A percentile compares a stretch with the other conserved stretches of the same genome.
phyloP scores from a whole-genome alignment of 2,113 vertebrate species.

The Acrocephalus arundinaceus region DNA sequence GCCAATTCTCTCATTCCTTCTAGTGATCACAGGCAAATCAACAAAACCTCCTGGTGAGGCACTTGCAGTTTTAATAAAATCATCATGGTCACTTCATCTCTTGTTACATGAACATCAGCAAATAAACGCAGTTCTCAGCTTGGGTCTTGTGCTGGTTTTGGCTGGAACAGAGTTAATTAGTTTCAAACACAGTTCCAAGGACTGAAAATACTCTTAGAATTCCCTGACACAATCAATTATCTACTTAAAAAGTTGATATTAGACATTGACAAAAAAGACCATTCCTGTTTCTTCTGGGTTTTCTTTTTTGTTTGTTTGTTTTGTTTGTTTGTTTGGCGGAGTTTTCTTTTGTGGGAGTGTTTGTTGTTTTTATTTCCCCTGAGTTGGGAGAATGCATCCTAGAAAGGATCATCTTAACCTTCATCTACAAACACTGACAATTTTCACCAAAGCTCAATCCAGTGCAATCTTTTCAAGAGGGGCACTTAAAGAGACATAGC shows the following conservation, averaged over 20 bases:
- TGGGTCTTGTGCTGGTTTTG: not conserved
- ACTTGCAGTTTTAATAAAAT: slow-evolving; percentile 2
- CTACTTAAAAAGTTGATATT: not conserved
- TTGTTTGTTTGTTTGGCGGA: not conserved
- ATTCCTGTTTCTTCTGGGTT: not conserved
- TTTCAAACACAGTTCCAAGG: not conserved
- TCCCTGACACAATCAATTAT: not conserved
- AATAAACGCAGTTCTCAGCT: not conserved
- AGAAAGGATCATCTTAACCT: not conserved
- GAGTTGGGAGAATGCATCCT: not conserved
- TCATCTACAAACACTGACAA: not conserved
- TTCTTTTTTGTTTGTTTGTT: not conserved
- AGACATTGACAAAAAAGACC: not conserved
- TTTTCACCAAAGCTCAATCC: not conserved
- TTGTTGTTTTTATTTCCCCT: not conserved
- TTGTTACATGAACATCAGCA: not conserved
- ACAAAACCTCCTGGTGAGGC: not conserved
- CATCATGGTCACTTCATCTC: not conserved
- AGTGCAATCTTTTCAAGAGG: not conserved
- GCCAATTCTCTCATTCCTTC: not conserved
- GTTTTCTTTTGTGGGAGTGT: not conserved
- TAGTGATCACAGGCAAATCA: not conserved
- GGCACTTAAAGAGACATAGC: not conserved
- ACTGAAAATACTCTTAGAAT: not conserved
- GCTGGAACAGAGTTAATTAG: not conserved